Conservation (phyloP, 2,797 vertebrate species). For the Malacoctenus gilli region DNA sequence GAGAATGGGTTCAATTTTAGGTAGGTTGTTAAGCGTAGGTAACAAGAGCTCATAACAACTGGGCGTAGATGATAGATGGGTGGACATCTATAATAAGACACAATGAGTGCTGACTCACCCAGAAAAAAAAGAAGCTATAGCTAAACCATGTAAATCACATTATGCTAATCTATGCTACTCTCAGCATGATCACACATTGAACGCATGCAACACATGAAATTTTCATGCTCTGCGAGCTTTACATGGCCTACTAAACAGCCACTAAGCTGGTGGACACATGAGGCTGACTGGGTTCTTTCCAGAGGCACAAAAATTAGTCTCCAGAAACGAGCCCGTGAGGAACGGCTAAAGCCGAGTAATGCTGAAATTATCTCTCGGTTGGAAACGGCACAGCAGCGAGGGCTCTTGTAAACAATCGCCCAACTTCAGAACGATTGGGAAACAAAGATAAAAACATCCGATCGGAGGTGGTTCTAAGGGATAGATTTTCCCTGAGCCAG, state of each 20-base stretch:
- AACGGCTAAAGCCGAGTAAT: slow-evolving; percentile 34
- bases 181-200: slow-evolving; percentile 15
- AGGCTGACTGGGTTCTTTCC: slow-evolving; percentile 24
- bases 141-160: slow-evolving; percentile 15
- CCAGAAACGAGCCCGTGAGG: slow-evolving; percentile 27
- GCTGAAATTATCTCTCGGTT: slow-evolving; percentile 31
- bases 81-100: neutral
- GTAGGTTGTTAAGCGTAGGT: no score
- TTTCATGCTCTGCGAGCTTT: slow-evolving; percentile 45
- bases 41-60: neutral
- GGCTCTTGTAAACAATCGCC: slow-evolving; percentile 39
- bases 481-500: slow-evolving; percentile 48
- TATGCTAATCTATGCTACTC: slow-evolving; percentile 34
- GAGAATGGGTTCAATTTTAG: neutral
- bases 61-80: no score
- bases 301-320: slow-evolving; percentile 34
- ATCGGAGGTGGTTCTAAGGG: slow-evolving; percentile 34
- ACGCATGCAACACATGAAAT: slow-evolving; percentile 35
- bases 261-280: slow-evolving; percentile 19
- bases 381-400: slow-evolving; percentile 28
- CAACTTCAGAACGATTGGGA: slow-evolving; percentile 42
- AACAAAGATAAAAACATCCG: slow-evolving; percentile 36
- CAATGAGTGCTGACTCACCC: neutral
- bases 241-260: slow-evolving; percentile 25
- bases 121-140: neutral